Percentiles rank a stretch among this genome's conserved stretches.
These are phyloP conservation scores for Agriopis leucophaearia DNA, from an alignment of 2,888 invertebrate species.

Conservation along the genomic window DNA sequence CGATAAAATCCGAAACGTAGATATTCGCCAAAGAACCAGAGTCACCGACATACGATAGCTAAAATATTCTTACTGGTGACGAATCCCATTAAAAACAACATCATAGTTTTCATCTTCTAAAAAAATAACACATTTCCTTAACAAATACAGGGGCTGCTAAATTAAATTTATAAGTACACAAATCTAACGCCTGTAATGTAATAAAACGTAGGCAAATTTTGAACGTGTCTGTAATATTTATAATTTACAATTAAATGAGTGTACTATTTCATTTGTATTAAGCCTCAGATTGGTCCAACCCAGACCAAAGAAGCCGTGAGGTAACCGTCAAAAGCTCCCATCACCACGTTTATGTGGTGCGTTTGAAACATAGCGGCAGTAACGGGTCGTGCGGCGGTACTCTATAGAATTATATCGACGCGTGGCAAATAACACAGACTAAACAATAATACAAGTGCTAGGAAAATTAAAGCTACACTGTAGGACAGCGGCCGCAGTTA, in stretches of 20 bases:
- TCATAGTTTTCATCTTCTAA: too few species aligned
- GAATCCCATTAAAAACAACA: too few species aligned
- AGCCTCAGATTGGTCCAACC: neutral
- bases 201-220: too few species aligned
- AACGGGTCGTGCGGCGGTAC: constrained; percentile 15
- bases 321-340: constrained; percentile 8
- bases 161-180: too few species aligned
- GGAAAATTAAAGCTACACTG: neutral
- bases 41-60: too few species aligned
- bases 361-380: constrained; percentile 22
- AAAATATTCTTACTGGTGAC: too few species aligned
- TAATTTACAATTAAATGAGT: neutral
- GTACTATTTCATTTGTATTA: neutral
- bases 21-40: too few species aligned
- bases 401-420: constrained; percentile 10
- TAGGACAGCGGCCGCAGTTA: too few species aligned
- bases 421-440: neutral
- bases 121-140: too few species aligned
- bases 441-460: neutral
- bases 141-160: too few species aligned
- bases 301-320: constrained; percentile 14
- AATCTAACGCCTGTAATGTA: too few species aligned
- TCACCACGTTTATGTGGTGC: constrained; percentile 13
- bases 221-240: neutral
- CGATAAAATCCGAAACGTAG: too few species aligned